phyloP scores from a whole-genome alignment of 2,113 vertebrate genomes.

The Lucifuga dentata region DNA sequence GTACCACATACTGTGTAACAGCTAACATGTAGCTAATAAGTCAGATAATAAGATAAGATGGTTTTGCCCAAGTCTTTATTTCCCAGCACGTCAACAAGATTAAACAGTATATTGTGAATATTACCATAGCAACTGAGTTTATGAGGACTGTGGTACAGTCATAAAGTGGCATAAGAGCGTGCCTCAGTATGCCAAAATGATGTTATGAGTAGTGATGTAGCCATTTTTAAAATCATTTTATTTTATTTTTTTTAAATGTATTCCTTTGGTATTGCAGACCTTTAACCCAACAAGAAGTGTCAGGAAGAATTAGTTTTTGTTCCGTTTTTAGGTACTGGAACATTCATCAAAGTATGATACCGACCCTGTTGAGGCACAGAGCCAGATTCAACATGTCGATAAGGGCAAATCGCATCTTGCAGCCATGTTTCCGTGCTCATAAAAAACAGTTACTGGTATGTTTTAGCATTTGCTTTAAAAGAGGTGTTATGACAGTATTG shows the following conservation, averaged over 20 bases:
- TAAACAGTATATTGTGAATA: constrained; percentile 10
- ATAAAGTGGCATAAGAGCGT: neutral
- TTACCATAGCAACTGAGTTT: constrained; percentile 40
- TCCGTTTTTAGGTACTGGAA: neutral
- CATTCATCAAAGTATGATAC: neutral
- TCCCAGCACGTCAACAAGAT: constrained; percentile 21
- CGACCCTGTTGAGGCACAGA: neutral
- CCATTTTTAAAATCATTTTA: constrained; percentile 4
- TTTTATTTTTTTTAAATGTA: neutral
- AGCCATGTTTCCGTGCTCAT: too few species aligned
- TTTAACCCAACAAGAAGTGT: constrained; percentile 7
- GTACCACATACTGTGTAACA: neutral
- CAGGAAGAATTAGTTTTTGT: neutral
- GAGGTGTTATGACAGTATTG: too few species aligned
- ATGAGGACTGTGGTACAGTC: constrained; percentile 12
- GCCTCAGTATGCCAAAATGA: neutral
- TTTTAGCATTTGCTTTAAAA: too few species aligned
- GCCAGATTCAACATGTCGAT: too few species aligned
- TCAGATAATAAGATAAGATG: neutral
- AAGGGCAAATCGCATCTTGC: too few species aligned
- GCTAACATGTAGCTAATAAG: constrained; percentile 18
- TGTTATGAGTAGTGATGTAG: constrained; percentile 8
- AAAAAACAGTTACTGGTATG: too few species aligned
- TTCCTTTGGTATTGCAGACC: constrained; percentile 13
- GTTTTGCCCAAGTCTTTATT: neutral